Evolutionary conservation across 2,888 invertebrate genomes (phyloP).

Genomic region (Diabrotica balteata): DNA sequence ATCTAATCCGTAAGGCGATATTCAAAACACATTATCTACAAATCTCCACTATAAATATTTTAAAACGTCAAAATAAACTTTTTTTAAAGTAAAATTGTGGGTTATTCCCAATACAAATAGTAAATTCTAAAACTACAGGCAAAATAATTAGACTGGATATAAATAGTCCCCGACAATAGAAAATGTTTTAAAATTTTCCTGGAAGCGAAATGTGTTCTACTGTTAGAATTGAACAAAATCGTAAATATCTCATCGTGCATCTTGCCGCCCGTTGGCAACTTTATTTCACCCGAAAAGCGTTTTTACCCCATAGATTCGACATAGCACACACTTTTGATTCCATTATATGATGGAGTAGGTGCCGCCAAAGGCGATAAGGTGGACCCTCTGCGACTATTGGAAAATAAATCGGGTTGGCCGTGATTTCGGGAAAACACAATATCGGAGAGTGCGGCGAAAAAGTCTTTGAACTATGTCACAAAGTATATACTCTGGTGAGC

Average conservation of each 20-base stretch:
- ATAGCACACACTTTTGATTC: constrained; percentile 26
- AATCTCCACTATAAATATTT: too few relatives aligned
- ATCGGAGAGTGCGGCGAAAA: constrained; percentile 29
- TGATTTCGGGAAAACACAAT: constrained; percentile 30
- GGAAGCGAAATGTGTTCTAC: background rate
- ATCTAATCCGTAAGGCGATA: too few relatives aligned
- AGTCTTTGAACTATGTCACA: constrained; percentile 39
- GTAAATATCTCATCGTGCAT: constrained; percentile 18
- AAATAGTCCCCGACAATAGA: too few relatives aligned
- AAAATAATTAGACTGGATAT: too few relatives aligned
- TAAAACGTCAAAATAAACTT: too few relatives aligned
- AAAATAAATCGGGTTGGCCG: constrained; percentile 38
- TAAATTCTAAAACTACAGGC: too few relatives aligned
- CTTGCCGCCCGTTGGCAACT: constrained; percentile 1
- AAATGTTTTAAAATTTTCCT: background rate
- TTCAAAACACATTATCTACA: too few relatives aligned
- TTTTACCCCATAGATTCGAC: constrained; percentile 4
- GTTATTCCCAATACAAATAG: too few relatives aligned
- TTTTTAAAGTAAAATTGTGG: too few relatives aligned
- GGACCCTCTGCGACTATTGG: constrained; percentile 35
- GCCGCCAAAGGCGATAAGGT: constrained; percentile 39
- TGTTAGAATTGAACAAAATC: constrained; percentile 10
- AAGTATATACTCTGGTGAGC: constrained; percentile 37
- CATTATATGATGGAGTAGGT: constrained; percentile 28
- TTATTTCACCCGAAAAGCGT: constrained; percentile 19